Base-by-base conservation (phyloP, 2,797 vertebrate genomes). In the Dromococcyx pavoninus region DNA sequence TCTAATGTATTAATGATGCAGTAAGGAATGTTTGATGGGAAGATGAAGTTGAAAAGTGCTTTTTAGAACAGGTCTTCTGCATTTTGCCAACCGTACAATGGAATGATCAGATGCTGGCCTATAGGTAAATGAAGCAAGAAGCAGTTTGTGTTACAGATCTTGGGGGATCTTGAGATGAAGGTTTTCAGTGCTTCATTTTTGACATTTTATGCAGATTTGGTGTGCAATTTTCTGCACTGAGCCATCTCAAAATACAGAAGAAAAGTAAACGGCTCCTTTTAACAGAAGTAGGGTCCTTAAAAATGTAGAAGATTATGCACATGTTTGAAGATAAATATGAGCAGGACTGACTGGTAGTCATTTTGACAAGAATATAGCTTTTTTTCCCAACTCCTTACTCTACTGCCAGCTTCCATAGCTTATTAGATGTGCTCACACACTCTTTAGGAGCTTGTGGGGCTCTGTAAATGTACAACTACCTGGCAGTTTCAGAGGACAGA, bases 291-390 rank as follows among this genome's bases (percentile, higher is more conserved):
- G 72, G 22, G 69, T 78, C 66, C 69, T 92, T 94, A 91, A 91
- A 91, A 85, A 90, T 88, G 81, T 74, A 93, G 56, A 73, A 91
- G 84, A 84, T 92, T n/a, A 93, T 82, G 65, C 57, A 57, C 53
- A 4, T 60, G 69, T 80, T 89, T 73, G 93, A 95, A 94, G 79
- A 94, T 51, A 69, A 94, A 88, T 88, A 89, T 0, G 27, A 91
- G 65, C 82, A 43, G 72, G 75, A 50, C 65, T 43, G 57, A 77
- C 65, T 50, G 82, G 94, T 86, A 89, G 87, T 93, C 39, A 84
- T 78, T 94, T 56, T 93, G 95, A 94, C 93, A 94, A 86, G 89
- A 91, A 73, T 71, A 56, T 32, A 70, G 92, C 78, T 85, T 71
- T 92, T 37, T 77, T 41, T n/a, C 11, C 60, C 7, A 5, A 51